A percentile compares a stretch with the other conserved stretches of the same genome.
Evolutionary conservation across 92 coral and sea anemone genomes (phyloP).

Genomic region (Zoanthus gigantus): DNA sequence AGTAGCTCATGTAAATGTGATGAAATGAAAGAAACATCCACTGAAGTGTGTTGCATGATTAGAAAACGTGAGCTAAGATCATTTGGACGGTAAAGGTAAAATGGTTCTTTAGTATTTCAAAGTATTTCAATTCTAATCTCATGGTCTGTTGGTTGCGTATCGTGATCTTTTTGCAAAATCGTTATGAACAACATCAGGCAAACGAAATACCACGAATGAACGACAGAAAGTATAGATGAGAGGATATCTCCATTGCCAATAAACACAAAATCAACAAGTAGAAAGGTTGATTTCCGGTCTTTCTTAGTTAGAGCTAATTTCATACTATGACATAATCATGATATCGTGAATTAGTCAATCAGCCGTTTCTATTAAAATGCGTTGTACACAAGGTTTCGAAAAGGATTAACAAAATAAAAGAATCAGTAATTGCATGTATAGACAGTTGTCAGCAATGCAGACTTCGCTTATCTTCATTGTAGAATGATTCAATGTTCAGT

Average conservation of each 20-base stretch:
- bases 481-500: too few relatives aligned
- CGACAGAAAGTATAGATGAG: not conserved
- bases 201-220: not conserved
- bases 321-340: slow-evolving; percentile 17
- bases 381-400: too few relatives aligned
- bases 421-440: too few relatives aligned
- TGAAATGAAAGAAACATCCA: not conserved
- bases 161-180: not conserved
- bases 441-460: too few relatives aligned
- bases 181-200: not conserved
- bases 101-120: not conserved
- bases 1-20: not conserved
- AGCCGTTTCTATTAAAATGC: not conserved
- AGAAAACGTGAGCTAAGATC: not conserved
- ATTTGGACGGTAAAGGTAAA: not conserved
- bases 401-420: too few relatives aligned
- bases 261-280: not conserved
- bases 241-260: not conserved
- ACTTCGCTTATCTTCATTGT: too few relatives aligned
- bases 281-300: too few relatives aligned
- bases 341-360: not conserved
- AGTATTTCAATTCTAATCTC: not conserved
- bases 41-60: not conserved
- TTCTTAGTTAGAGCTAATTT: not conserved
- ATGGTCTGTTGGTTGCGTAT: not conserved